phyloP scores from a whole-genome alignment of 2,797 vertebrate genomes.

The Myioborus miniatus region DNA sequence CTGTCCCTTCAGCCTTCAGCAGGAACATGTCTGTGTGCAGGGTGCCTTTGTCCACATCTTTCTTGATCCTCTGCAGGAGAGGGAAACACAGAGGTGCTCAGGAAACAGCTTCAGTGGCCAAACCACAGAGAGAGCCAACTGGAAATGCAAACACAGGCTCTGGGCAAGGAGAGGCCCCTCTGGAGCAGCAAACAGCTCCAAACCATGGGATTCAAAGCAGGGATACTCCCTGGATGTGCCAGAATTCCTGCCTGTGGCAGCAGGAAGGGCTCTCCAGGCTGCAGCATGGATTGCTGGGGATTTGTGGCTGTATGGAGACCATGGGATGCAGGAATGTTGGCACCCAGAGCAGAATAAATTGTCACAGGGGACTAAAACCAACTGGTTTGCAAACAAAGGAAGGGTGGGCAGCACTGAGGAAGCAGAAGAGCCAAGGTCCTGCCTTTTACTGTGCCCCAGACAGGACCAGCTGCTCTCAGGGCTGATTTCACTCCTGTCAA shows the following conservation, averaged over 20 bases:
- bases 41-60: constrained; percentile 93
- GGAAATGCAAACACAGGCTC: neutral
- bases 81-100: neutral
- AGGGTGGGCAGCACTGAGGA: neutral
- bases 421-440: neutral
- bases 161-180: neutral
- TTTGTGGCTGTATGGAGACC: neutral
- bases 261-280: neutral
- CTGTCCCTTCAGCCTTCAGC: constrained; percentile 83
- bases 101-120: neutral
- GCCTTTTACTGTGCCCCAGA: neutral
- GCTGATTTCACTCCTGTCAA: neutral
- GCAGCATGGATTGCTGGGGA: neutral
- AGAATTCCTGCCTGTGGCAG: neutral
- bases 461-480: neutral
- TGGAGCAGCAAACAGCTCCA: neutral
- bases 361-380: neutral
- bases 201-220: neutral
- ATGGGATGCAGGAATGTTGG: neutral
- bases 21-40: constrained; percentile 94
- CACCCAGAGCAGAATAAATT: neutral
- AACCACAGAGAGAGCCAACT: neutral
- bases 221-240: neutral
- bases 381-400: neutral
- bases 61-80: constrained; percentile 86